These are phyloP conservation scores for Butorides virescens DNA, from an alignment of 2,113 vertebrate genomes.

Conservation along the genomic window DNA sequence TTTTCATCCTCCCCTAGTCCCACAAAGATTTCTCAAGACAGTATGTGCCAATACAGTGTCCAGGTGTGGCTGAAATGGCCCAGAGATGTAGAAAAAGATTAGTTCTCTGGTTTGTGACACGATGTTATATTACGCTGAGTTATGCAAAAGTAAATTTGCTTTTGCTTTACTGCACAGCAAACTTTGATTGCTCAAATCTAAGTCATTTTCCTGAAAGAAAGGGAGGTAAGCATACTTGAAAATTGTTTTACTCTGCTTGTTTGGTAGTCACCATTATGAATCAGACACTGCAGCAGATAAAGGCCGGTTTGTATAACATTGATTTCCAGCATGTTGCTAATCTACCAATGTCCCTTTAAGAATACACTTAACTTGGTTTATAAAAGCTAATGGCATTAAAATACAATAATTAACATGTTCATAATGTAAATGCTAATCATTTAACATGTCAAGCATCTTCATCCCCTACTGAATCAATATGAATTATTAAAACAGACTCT, in stretches of 20 bases:
- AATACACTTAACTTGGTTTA: neutral
- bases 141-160: neutral
- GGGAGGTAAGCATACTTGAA: neutral
- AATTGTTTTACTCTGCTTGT: neutral
- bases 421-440: slow-evolving; percentile 56
- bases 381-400: slow-evolving; percentile 37
- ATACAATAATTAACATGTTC: slow-evolving; percentile 57
- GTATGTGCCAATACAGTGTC: neutral
- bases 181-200: neutral
- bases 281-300: neutral
- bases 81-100: neutral
- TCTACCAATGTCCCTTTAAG: neutral
- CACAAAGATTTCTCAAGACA: neutral
- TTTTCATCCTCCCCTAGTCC: neutral
- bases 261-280: neutral
- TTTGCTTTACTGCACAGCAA: neutral
- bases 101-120: neutral
- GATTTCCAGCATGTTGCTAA: neutral
- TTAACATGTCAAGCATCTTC: slow-evolving; percentile 49
- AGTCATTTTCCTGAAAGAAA: neutral
- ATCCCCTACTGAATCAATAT: slow-evolving; percentile 49
- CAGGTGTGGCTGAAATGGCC: neutral
- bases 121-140: neutral
- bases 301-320: neutral
- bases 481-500: slow-evolving; percentile 63